These are phyloP conservation scores for Mythimna loreyi DNA, from an alignment of 2,888 invertebrate genomes.

Conservation along the genomic window DNA sequence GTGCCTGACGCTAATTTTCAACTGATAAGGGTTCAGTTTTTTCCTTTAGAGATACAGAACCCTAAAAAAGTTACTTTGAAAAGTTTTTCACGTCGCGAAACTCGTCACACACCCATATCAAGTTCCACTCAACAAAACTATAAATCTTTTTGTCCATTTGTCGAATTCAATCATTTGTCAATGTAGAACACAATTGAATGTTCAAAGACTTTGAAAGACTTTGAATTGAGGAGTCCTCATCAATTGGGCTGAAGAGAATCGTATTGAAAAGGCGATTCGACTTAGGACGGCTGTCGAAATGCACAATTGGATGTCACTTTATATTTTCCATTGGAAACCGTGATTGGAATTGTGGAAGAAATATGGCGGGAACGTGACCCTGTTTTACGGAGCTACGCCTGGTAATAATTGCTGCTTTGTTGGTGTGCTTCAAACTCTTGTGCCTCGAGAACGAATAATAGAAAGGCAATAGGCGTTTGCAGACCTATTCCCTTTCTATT, in stretches of 20 bases:
- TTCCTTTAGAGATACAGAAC: too few relatives aligned
- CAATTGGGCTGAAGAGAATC: conserved; percentile 29
- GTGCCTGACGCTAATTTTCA: too few relatives aligned
- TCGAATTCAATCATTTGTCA: conserved; percentile 50
- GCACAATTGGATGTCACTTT: conserved; percentile 41
- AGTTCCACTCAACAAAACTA: conserved; percentile 27
- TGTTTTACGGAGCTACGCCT: background rate
- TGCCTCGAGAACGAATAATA: too few relatives aligned
- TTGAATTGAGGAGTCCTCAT: conserved; percentile 37
- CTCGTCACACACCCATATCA: conserved; percentile 12
- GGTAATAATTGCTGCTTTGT: background rate
- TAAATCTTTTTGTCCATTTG: conserved; percentile 49
- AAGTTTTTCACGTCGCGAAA: background rate
- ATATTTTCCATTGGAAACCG: conserved; percentile 12
- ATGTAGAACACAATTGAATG: conserved; percentile 52
- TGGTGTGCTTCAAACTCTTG: background rate
- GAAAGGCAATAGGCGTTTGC: too few relatives aligned
- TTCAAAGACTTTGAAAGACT: conserved; percentile 51
- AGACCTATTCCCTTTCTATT: too few relatives aligned
- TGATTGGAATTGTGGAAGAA: conserved; percentile 33
- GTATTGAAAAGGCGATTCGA: conserved; percentile 20
- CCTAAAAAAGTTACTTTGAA: background rate
- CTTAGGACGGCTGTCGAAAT: conserved; percentile 10
- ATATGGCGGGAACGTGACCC: conserved; percentile 22
- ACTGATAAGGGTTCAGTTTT: too few relatives aligned